Percentiles rank a stretch among this genome's conserved stretches.
phyloP scores from a whole-genome alignment of 2,113 vertebrate genomes.

The Chionodraco myersi region DNA sequence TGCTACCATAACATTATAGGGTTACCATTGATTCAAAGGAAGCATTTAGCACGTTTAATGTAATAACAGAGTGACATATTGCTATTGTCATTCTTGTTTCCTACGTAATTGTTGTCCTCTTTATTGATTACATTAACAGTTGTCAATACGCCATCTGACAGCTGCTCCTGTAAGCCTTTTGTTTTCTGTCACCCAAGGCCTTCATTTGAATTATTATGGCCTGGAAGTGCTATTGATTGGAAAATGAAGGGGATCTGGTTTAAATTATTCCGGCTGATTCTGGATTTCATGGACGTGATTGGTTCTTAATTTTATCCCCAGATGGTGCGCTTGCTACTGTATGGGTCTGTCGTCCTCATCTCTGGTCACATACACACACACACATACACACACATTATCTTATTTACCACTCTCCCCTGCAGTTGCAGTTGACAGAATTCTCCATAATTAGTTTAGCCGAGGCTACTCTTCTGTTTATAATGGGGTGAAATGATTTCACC shows the following conservation, averaged over 20 bases:
- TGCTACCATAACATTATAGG: neutral
- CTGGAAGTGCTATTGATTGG: conserved; percentile 48
- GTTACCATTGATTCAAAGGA: neutral
- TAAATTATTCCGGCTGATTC: conserved; percentile 42
- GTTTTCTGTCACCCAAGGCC: conserved; percentile 8
- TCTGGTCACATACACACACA: conserved; percentile 21
- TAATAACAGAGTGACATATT: conserved; percentile 27
- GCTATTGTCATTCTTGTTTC: conserved; percentile 27
- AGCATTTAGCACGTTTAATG: conserved; percentile 6
- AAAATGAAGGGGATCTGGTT: conserved; percentile 55
- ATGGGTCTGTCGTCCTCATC: conserved; percentile 31
- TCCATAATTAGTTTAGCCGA: conserved; percentile 72
- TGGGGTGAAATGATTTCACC: conserved; percentile 69
- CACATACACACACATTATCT: conserved; percentile 22
- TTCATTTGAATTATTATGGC: conserved; percentile 23
- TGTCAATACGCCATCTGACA: conserved; percentile 37
- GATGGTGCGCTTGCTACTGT: conserved; percentile 13
- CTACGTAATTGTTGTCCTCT: conserved; percentile 11
- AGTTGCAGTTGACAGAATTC: conserved; percentile 57
- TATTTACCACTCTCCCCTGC: conserved; percentile 48
- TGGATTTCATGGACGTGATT: conserved; percentile 28
- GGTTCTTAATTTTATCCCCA: conserved; percentile 50
- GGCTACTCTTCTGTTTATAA: conserved; percentile 65
- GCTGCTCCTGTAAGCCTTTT: conserved; percentile 28
- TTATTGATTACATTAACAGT: conserved; percentile 36